Evolutionary conservation across 2,888 invertebrate species (phyloP), one percentile per base, ranked within the genome.

Genomic region (Nysson spinosus): DNA sequence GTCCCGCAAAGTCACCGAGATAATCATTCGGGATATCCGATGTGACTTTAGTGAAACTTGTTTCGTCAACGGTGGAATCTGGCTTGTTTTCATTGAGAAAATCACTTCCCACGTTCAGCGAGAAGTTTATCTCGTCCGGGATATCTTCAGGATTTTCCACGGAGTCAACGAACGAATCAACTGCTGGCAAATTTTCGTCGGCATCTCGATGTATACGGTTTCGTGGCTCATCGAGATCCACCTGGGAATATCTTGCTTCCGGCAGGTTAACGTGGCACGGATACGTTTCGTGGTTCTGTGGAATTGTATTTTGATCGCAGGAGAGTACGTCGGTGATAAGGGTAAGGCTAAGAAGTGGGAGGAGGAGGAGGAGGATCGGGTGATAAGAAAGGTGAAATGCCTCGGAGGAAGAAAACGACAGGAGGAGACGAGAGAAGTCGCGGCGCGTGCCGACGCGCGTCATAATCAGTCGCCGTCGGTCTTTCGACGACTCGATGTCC

Each of bases 381-480:
- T 52, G 57, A 17, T 44, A 42, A 14, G 61, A 58, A 12, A 67
- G 32, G 69, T 75, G 74, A 39, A 72, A 61, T 72, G 65, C 57
- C 65, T 57, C 57, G 49, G 39, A 71, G 70, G 68, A 58, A 69
- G 78, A 79, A 75, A 80, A 75, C 69, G 78, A 74, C 72, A 81
- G 77, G 75, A 81, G 78, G 76, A 79, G 79, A 81, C 78, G 79
- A 83, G 80, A 78, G 77, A 78, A 68, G 75, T 69, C 78, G 67
- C 71, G 75, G 72, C 73, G 77, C 74, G 77, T 68, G 56, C 73
- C 69, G 83, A 76, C 77, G 72, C 79, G 81, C 83, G 82, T 84
- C 86, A 86, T 86, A 85, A 83, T 86, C 86, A 85, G 82, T 77
- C 85, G 77, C 67, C 81, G 84, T 78, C 86, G 78, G 66, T 76